Evolutionary conservation across 2,888 invertebrate species (phyloP).

Genomic region (Caenorhabditis virilis): DNA sequence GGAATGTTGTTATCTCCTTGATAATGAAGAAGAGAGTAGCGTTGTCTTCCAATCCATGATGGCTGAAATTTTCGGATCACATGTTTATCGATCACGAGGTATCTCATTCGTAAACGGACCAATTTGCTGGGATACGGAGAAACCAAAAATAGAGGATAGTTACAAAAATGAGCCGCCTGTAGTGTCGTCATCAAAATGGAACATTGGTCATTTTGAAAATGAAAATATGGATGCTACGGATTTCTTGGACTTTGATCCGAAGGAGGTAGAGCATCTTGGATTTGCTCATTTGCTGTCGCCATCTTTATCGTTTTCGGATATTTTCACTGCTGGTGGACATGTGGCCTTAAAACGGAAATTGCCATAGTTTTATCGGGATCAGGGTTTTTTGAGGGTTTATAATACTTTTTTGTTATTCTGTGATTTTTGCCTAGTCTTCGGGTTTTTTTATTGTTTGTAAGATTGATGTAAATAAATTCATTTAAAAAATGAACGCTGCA

Average conservation of each 20-base stretch:
- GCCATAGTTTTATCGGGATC: slow-evolving; percentile 19
- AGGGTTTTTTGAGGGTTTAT: no score
- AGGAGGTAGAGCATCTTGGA: slow-evolving; percentile 18
- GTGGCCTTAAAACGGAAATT: slow-evolving; percentile 11
- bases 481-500: no score
- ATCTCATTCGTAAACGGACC: slow-evolving; percentile 54
- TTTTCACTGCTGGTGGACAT: slow-evolving; percentile 14
- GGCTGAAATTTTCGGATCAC: slow-evolving; percentile 44
- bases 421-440: background rate
- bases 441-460: no score
- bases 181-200: slow-evolving; percentile 12
- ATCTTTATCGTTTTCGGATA: slow-evolving; percentile 9
- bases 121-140: slow-evolving; percentile 46
- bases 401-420: no score
- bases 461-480: no score
- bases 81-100: slow-evolving; percentile 44
- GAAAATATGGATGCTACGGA: slow-evolving; percentile 9
- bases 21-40: slow-evolving; percentile 48
- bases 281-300: slow-evolving; percentile 21
- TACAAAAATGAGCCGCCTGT: slow-evolving; percentile 45
- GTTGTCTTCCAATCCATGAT: slow-evolving; percentile 43
- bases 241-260: slow-evolving; percentile 14
- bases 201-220: slow-evolving; percentile 7
- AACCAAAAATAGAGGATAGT: slow-evolving; percentile 46
- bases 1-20: slow-evolving; percentile 49